Evolutionary conservation across 2,113 vertebrate species (phyloP).

Genomic region (Elephas maximus): DNA sequence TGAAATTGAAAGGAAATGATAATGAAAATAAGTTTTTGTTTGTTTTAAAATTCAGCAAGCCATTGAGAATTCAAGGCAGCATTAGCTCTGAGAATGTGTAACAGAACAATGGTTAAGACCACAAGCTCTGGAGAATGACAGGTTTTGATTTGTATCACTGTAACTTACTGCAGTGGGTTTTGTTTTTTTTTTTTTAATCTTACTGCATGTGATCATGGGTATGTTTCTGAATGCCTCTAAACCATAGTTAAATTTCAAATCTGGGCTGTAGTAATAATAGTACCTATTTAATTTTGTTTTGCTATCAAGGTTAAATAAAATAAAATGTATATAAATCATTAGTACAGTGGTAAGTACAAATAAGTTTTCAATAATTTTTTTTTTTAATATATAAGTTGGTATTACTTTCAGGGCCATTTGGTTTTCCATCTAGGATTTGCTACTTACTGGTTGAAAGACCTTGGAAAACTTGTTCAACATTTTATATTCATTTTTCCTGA

Average conservation of each 20-base stretch:
- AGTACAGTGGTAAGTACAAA: not conserved
- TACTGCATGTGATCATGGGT: not conserved
- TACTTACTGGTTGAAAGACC: not conserved
- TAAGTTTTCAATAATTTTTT: not conserved
- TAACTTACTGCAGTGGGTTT: not conserved
- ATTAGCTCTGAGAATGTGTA: not conserved
- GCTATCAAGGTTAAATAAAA: not conserved
- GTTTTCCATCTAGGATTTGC: not conserved
- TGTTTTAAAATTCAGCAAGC: constrained; percentile 50
- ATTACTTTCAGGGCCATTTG: not conserved
- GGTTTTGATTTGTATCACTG: constrained; percentile 27
- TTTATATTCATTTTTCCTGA: not conserved
- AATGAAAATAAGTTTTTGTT: constrained; percentile 1
- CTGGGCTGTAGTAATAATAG: not conserved
- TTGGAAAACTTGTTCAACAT: not conserved
- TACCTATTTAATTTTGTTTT: not conserved
- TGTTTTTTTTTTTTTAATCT: not conserved
- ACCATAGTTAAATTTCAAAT: not conserved
- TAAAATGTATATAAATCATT: not conserved
- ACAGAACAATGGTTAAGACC: not conserved
- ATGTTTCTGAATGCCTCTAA: not conserved
- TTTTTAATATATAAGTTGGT: not conserved
- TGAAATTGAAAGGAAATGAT: constrained; percentile 61
- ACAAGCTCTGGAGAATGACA: not conserved
- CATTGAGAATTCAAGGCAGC: constrained; percentile 8